Conservation (phyloP, 2,797 vertebrate genomes). For the Potorous gilbertii region DNA sequence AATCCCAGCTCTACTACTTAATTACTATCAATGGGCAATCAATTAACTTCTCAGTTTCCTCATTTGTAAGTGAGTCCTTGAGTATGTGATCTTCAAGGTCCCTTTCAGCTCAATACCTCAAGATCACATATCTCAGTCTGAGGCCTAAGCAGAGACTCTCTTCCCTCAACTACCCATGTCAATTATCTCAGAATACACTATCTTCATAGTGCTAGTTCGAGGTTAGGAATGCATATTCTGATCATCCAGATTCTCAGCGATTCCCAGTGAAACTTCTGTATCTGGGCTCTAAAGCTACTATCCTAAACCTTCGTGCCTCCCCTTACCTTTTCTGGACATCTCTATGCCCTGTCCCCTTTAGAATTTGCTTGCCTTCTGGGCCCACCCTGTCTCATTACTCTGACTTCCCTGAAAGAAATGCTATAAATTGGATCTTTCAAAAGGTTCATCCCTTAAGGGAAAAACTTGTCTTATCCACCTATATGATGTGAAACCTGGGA, state of each 20-base stretch:
- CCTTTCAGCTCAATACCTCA: background rate
- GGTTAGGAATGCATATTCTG: background rate
- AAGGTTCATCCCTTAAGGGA: background rate
- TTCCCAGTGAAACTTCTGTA: background rate
- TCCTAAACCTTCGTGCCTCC: background rate
- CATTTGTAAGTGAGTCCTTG: background rate
- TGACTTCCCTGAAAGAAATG: background rate
- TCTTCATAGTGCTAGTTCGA: background rate
- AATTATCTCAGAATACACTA: background rate
- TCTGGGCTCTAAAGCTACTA: background rate
- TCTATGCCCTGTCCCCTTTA: background rate
- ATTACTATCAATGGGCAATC: background rate
- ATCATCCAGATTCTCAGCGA: background rate
- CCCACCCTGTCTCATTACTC: background rate
- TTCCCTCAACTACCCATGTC: background rate
- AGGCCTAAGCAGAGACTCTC: background rate
- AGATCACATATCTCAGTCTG: background rate
- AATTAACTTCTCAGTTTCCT: background rate
- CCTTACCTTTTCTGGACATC: background rate
- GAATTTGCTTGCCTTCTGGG: background rate
- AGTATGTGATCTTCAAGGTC: background rate
- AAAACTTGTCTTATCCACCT: background rate
- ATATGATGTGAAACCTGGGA: background rate
- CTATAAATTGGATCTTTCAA: background rate
- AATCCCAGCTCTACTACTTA: background rate